Conservation (phyloP, 2,797 vertebrate species). For the Phaenicophaeus curvirostris region DNA sequence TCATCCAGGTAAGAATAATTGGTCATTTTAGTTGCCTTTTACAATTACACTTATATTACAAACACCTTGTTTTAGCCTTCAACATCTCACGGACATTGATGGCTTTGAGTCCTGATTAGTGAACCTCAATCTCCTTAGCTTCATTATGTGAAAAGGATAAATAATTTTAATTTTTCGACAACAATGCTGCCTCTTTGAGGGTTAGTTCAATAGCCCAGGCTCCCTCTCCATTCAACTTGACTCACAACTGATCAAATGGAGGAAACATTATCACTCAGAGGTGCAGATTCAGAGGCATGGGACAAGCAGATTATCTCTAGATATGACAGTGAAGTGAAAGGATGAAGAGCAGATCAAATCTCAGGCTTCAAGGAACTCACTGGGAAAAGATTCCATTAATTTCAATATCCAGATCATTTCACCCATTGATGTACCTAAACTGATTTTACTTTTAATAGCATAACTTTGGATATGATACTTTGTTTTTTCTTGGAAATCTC, state of each 20-base stretch:
- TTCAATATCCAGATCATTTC: background rate
- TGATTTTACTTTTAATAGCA: background rate
- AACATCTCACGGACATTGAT: background rate
- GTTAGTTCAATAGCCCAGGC: background rate
- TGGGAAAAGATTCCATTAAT: background rate
- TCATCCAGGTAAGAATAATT: background rate
- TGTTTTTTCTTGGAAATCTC: background rate
- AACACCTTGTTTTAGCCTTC: background rate
- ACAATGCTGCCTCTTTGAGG: background rate
- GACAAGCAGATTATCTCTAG: background rate
- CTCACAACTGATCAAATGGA: background rate
- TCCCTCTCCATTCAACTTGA: background rate
- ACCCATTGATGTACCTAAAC: background rate
- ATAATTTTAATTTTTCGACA: background rate
- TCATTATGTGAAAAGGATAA: background rate
- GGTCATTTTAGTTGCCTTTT: background rate
- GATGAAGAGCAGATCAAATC: background rate
- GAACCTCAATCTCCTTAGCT: background rate
- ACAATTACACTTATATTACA: background rate
- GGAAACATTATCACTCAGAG: background rate
- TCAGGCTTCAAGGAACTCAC: background rate
- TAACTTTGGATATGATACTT: background rate
- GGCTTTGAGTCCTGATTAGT: background rate
- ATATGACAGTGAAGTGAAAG: background rate
- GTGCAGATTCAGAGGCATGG: background rate